A percentile compares a stretch with the other conserved stretches of the same genome.
These are phyloP conservation scores for Habrosyne pyritoides DNA, from an alignment of 2,888 invertebrate genomes.

Conservation along the genomic window DNA sequence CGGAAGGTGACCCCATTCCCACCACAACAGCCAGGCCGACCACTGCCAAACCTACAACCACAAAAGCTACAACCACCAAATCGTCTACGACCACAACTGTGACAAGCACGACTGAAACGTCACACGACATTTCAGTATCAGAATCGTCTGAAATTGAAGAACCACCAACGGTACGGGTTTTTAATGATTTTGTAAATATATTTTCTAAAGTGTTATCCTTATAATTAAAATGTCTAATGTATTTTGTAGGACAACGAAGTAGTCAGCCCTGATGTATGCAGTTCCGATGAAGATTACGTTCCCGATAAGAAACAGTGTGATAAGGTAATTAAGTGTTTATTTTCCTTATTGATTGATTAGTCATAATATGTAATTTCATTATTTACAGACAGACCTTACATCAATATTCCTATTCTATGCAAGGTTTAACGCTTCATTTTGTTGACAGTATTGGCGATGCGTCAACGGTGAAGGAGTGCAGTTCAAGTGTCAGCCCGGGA, in stretches of 20 bases:
- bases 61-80: constrained; percentile 25
- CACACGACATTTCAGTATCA: constrained; percentile 36
- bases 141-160: constrained; percentile 46
- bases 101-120: constrained; percentile 29
- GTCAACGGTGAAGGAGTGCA: constrained; percentile 89
- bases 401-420: no score
- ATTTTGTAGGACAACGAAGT: constrained; percentile 72
- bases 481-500: constrained; percentile 89
- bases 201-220: no score
- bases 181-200: no score
- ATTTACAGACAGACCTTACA: no score
- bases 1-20: constrained; percentile 71
- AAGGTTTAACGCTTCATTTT: constrained; percentile 18
- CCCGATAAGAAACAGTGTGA: constrained; percentile 72
- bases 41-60: constrained; percentile 39
- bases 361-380: neutral
- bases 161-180: constrained; percentile 53
- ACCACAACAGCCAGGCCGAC: constrained; percentile 40
- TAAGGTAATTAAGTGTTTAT: constrained; percentile 53
- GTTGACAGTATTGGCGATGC: constrained; percentile 91
- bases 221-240: neutral
- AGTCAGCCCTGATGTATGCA: constrained; percentile 65
- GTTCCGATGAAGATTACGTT: constrained; percentile 62
- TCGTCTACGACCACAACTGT: constrained; percentile 38
- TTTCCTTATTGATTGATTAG: constrained; percentile 4